Evolutionary conservation across 2,113 vertebrate species (phyloP).

Genomic region (Blennius ocellaris): DNA sequence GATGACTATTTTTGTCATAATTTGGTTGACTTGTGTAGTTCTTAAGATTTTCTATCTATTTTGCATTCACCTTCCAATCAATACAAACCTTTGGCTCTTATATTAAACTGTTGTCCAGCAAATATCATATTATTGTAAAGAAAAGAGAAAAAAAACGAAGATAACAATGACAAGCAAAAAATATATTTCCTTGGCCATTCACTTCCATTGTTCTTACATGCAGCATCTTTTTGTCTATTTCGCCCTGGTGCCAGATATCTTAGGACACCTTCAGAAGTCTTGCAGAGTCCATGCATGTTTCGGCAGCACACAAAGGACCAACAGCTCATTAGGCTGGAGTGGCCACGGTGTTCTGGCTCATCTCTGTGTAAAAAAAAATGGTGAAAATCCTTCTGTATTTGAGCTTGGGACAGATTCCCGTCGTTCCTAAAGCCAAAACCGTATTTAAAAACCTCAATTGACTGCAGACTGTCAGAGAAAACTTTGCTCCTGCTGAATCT

Average conservation of each 20-base stretch:
- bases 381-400: constrained; percentile 33
- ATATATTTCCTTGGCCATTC: no score
- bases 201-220: no score
- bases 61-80: no score
- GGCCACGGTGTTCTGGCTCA: constrained; percentile 10
- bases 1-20: no score
- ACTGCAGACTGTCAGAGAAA: constrained; percentile 64
- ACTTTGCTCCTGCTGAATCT: constrained; percentile 65
- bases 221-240: no score
- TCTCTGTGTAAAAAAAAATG: neutral
- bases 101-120: no score
- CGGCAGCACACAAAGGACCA: neutral
- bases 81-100: no score
- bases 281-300: neutral
- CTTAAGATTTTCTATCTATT: no score
- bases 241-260: neutral
- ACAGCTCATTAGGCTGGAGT: neutral
- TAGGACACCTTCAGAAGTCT: neutral
- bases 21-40: no score
- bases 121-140: no score
- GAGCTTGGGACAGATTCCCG: constrained; percentile 13
- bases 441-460: constrained; percentile 70
- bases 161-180: no score
- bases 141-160: no score
- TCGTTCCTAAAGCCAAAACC: constrained; percentile 44